A percentile compares a stretch with the other conserved stretches of the same genome.
Evolutionary conservation across 2,797 vertebrate species (phyloP).

Genomic region (Fratercula arctica): DNA sequence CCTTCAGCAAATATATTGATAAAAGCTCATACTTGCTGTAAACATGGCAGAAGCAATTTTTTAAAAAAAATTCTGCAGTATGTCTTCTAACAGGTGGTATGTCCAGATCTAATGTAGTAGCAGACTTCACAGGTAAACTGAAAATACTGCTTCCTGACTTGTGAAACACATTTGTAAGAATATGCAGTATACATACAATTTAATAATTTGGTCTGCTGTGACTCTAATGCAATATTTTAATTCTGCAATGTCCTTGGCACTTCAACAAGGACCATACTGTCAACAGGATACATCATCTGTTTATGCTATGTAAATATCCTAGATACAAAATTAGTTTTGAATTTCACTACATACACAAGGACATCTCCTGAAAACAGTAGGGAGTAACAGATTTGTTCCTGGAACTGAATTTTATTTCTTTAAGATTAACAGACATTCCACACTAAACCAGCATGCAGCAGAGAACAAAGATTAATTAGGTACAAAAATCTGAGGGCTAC

Average conservation of each 20-base stretch:
- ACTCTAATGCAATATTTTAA: slow-evolving; percentile 32
- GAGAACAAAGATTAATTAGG: not conserved
- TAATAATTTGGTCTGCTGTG: slow-evolving; percentile 32
- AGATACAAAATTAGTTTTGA: slow-evolving; percentile 14
- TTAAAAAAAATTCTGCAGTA: not conserved
- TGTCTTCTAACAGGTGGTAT: not conserved
- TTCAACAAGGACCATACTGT: not conserved
- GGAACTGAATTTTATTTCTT: slow-evolving; percentile 2
- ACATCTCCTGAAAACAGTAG: slow-evolving; percentile 9
- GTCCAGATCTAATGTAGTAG: not conserved
- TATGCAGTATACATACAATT: not conserved
- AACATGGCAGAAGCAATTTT: not conserved
- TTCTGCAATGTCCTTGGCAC: not conserved
- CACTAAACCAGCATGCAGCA: not conserved
- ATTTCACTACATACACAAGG: slow-evolving; percentile 3
- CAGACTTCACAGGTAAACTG: not conserved
- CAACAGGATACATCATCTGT: not conserved
- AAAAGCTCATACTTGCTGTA: not conserved
- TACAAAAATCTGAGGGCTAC: not conserved
- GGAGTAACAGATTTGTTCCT: not conserved
- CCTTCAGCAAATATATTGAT: not conserved
- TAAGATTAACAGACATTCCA: not conserved
- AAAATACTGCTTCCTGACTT: slow-evolving; percentile 30
- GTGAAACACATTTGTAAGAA: slow-evolving; percentile 28
- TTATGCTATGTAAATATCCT: not conserved